Conservation (phyloP, 2,797 vertebrate species). For the Varecia variegata region DNA sequence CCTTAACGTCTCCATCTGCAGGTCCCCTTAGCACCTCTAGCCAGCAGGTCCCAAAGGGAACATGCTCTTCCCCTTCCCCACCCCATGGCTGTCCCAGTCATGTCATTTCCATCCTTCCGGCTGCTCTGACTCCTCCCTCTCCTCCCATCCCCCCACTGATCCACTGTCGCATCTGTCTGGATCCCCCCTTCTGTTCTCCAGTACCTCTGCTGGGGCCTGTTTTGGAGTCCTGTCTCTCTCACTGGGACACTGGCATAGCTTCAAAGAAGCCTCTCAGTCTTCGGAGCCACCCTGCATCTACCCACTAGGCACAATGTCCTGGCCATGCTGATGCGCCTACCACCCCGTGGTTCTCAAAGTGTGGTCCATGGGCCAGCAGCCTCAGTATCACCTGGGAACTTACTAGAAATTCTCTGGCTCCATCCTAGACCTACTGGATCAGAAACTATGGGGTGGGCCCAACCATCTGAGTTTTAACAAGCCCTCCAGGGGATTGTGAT, state of each 20-base stretch:
- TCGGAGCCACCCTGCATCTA: no score
- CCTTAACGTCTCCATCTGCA: background rate
- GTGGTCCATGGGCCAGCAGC: background rate
- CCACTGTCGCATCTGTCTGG: background rate
- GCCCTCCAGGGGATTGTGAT: background rate
- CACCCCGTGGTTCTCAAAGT: background rate
- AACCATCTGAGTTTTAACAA: background rate
- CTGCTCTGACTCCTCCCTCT: background rate
- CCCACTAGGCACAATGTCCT: background rate
- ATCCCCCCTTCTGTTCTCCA: background rate
- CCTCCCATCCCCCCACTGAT: accelerated
- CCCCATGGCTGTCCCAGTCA: accelerated
- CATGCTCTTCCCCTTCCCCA: accelerated
- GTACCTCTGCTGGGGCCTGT: background rate
- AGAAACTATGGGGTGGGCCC: background rate
- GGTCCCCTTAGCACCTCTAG: background rate
- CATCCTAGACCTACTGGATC: background rate
- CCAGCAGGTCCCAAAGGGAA: background rate
- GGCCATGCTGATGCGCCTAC: accelerated
- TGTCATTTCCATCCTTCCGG: background rate
- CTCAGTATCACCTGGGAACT: background rate
- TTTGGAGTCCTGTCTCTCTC: background rate
- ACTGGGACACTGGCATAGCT: background rate
- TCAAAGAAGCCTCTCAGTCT: background rate
- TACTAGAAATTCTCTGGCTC: background rate